Base-by-base conservation (phyloP, 2,888 invertebrate genomes). In the Acleris laterana region DNA sequence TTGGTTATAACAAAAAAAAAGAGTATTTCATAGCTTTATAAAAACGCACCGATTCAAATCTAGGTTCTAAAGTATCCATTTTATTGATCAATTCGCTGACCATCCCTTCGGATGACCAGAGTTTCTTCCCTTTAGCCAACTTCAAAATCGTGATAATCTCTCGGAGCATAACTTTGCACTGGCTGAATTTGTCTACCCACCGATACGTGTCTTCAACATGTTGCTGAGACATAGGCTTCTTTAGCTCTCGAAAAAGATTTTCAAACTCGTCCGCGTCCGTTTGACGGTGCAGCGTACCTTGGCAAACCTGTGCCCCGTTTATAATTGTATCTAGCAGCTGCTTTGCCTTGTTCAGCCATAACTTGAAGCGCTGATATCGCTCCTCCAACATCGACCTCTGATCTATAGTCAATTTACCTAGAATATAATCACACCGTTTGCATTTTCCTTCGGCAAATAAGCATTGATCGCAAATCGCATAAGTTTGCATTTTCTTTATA, bases 391-490 rank as follows among this genome's bases (percentile, higher is more conserved):
- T 4, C 38, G 4, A 4, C 4, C 4, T 38, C 68, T n/a, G 1
- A 5, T n/a, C 17, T 25, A 2, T 25, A 25, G 13, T 56, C 63
- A 77, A 83, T 60, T 77, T 78, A 38, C 69, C 73, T 2, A 77
- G 68, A 17, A 82, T 71, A 48, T 74, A 77, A 25, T 79, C 74
- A 66, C 87, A 88, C 70, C 77, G 75, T 58, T 75, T 74, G 69
- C 87, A 88, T 68, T 78, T 77, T 19, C 70, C 74, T 4, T 67
- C 62, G 3, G 70, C 79, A 13, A 64, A 64, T 49, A 78, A 82
- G 67, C 86, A 87, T 62, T 81, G 72, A 1, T 78, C 70, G 59
- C 87, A 88, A 32, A 82, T 56, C 0, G 76, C 76, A 22, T 75
- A 62, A 1, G 77, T 65, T 55, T 81, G 73, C 69, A 77, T 75